Percentiles rank a stretch among this genome's conserved stretches.
Evolutionary conservation across 2,113 vertebrate genomes (phyloP).

Genomic region (Arizona elegans): DNA sequence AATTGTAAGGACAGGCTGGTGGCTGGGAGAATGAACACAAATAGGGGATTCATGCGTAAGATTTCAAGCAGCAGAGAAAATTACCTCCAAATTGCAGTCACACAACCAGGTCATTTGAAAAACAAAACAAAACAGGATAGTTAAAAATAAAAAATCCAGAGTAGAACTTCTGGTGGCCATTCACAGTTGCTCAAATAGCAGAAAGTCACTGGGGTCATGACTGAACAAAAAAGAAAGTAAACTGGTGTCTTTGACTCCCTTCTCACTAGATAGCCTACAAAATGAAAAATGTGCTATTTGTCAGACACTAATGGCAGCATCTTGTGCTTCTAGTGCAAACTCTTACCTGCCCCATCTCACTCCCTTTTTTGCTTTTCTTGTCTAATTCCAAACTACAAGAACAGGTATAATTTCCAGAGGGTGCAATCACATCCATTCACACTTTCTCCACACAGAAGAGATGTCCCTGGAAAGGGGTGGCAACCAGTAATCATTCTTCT

Average conservation of each 20-base stretch:
- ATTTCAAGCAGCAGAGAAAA: conserved; percentile 10
- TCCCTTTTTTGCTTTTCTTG: background rate
- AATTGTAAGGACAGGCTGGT: conserved; percentile 8
- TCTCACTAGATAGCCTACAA: background rate
- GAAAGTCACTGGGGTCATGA: background rate
- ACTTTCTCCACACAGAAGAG: background rate
- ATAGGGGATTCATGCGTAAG: background rate
- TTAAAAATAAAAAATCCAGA: background rate
- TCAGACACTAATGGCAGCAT: background rate
- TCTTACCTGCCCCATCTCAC: background rate
- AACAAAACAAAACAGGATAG: background rate
- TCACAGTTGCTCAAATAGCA: background rate
- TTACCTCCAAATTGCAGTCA: conserved; percentile 12
- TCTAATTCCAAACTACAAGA: background rate
- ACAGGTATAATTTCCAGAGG: background rate
- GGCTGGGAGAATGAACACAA: conserved; percentile 3
- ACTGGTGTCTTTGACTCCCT: background rate
- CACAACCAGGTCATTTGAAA: background rate
- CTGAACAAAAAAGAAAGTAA: background rate
- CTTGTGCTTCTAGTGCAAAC: background rate
- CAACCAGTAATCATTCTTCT: background rate
- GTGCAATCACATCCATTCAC: background rate
- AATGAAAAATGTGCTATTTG: background rate
- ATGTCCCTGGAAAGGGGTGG: background rate
- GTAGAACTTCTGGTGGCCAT: background rate